Percentiles rank a stretch among this genome's conserved stretches.
phyloP scores from a whole-genome alignment of 1,140 invertebrate genomes.

The Leptonema lineaticorne region DNA sequence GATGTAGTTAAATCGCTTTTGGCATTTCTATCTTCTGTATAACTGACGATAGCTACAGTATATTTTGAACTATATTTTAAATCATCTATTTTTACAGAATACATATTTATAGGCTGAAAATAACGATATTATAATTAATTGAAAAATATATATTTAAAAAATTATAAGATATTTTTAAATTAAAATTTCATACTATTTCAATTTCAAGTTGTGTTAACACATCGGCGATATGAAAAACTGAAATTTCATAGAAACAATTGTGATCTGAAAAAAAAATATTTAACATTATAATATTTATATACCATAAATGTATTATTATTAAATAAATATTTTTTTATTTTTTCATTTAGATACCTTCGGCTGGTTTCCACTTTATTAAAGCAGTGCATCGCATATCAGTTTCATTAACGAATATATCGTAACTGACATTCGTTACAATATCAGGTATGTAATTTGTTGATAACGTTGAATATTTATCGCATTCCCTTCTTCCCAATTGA shows the following conservation, averaged over 20 bases:
- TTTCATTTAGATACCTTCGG: background rate
- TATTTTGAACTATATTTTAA: constrained; percentile 44
- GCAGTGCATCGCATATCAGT: background rate
- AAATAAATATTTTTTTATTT: background rate
- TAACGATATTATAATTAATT: constrained; percentile 29
- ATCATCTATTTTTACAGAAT: constrained; percentile 18
- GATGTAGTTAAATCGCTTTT: constrained; percentile 38
- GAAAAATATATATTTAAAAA: too few relatives aligned
- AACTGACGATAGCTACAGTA: constrained; percentile 42
- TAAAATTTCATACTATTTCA: too few relatives aligned
- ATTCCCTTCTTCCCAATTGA: background rate
- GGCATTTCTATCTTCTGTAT: constrained; percentile 31
- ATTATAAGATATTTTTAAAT: too few relatives aligned
- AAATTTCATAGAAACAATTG: constrained; percentile 47
- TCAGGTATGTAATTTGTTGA: background rate
- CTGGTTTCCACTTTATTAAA: constrained; percentile 8
- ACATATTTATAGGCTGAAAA: constrained; percentile 30
- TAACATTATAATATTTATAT: background rate
- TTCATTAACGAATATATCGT: background rate
- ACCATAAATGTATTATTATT: background rate
- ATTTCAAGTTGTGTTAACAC: too few relatives aligned
- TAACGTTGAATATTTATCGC: background rate
- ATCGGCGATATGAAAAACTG: too few relatives aligned
- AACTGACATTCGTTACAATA: background rate
- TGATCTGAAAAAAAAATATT: constrained; percentile 43